These are phyloP conservation scores for Leptothorax acervorum DNA, from an alignment of 2,888 invertebrate species.

Conservation along the genomic window DNA sequence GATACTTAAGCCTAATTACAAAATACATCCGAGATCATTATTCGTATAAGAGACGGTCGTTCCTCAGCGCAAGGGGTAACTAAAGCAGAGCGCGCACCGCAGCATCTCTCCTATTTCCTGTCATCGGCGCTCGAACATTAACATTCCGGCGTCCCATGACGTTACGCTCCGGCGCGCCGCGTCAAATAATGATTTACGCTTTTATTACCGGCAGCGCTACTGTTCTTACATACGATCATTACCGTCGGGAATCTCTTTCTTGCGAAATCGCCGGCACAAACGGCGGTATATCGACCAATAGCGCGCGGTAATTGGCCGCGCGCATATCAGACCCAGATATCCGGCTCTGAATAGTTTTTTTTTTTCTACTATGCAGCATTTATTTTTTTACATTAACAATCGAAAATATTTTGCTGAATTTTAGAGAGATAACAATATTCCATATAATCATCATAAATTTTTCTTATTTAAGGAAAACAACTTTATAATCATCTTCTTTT, in stretches of 20 bases:
- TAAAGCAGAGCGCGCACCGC: constrained; percentile 14
- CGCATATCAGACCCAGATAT: constrained; percentile 39
- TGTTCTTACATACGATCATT: constrained; percentile 59
- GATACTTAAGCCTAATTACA: constrained; percentile 45
- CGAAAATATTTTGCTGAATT: neutral
- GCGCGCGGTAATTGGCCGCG: constrained; percentile 29
- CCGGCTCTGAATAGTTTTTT: constrained; percentile 10
- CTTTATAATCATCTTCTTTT: constrained; percentile 42
- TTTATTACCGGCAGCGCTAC: constrained; percentile 54
- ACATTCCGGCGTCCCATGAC: constrained; percentile 54
- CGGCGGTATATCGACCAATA: constrained; percentile 23
- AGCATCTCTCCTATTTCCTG: constrained; percentile 50
- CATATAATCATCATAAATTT: neutral
- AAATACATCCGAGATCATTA: constrained; percentile 42
- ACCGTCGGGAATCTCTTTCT: constrained; percentile 52
- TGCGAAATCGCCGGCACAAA: constrained; percentile 42
- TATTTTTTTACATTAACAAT: neutral
- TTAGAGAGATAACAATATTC: neutral
- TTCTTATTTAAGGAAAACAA: neutral
- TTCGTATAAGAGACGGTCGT: constrained; percentile 34
- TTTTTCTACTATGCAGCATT: neutral
- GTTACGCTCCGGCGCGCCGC: constrained; percentile 43
- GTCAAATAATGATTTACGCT: constrained; percentile 64
- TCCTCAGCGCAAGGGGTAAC: constrained; percentile 19
- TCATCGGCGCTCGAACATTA: constrained; percentile 53